Percentiles rank a stretch among this genome's conserved stretches.
Evolutionary conservation across 2,113 vertebrate species (phyloP).

Genomic region (Irena cyanogastra): DNA sequence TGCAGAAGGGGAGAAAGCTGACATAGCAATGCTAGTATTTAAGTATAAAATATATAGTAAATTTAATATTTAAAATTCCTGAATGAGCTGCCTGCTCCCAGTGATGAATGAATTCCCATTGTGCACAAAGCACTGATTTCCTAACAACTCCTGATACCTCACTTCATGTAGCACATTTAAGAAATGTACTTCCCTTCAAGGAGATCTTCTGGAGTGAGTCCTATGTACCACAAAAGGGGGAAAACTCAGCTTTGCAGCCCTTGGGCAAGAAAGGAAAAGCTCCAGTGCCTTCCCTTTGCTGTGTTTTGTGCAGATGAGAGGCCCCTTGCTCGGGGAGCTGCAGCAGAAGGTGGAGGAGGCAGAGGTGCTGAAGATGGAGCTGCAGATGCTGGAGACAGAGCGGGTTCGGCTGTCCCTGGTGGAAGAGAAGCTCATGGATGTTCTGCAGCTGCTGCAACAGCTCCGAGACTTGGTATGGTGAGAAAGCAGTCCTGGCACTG

Average conservation of each 20-base stretch:
- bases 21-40: background rate
- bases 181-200: background rate
- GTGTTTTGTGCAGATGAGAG: conserved; percentile 73
- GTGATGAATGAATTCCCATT: background rate
- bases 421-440: conserved; percentile 89
- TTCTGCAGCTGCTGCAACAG: conserved; percentile 86
- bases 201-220: background rate
- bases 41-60: background rate
- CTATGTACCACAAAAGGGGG: background rate
- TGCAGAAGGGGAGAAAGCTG: background rate
- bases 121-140: background rate
- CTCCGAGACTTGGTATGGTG: conserved; percentile 82
- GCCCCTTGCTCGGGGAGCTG: conserved; percentile 75
- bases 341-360: conserved; percentile 82
- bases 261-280: background rate
- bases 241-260: background rate
- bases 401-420: conserved; percentile 87
- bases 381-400: conserved; percentile 92
- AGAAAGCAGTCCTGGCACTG: background rate
- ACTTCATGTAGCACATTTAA: background rate
- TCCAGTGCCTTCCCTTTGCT: background rate
- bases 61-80: background rate
- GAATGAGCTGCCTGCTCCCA: background rate
- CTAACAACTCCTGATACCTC: background rate
- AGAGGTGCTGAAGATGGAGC: conserved; percentile 82